These are phyloP conservation scores for Ia io DNA, from an alignment of 2,113 vertebrate species.

Conservation along the genomic window DNA sequence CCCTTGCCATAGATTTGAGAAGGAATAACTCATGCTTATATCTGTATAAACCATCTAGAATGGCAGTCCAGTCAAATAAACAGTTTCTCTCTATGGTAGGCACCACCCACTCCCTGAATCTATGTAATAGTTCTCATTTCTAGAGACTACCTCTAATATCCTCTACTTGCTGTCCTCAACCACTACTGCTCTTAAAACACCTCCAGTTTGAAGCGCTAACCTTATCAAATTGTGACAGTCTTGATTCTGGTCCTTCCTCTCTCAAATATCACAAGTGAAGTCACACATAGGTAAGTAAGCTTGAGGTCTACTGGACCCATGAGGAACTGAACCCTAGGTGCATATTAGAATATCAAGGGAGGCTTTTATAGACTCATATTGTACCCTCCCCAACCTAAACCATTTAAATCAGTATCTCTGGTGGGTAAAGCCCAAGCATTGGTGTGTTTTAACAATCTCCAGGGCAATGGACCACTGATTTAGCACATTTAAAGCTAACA, in stretches of 20 bases:
- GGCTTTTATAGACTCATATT: neutral
- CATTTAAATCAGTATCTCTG: neutral
- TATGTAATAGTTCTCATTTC: neutral
- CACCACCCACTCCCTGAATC: neutral
- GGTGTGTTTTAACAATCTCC: neutral
- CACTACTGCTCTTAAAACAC: neutral
- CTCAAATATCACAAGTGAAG: neutral
- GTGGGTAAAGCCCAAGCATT: neutral
- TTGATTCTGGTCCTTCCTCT: neutral
- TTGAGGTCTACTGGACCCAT: neutral
- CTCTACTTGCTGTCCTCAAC: neutral
- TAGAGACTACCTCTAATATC: neutral
- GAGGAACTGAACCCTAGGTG: neutral
- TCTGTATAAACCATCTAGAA: neutral
- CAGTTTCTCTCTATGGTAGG: neutral
- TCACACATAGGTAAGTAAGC: neutral
- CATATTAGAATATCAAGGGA: neutral
- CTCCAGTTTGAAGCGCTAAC: neutral
- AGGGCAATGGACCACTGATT: neutral
- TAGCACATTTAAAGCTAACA: neutral
- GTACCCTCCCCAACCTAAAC: neutral
- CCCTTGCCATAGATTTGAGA: neutral
- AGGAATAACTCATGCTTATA: neutral
- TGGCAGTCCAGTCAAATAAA: neutral
- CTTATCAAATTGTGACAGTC: neutral